Percentiles rank a stretch among this genome's conserved stretches.
These are phyloP conservation scores for Myotis daubentonii DNA, from an alignment of 2,797 vertebrate genomes.

Conservation along the genomic window DNA sequence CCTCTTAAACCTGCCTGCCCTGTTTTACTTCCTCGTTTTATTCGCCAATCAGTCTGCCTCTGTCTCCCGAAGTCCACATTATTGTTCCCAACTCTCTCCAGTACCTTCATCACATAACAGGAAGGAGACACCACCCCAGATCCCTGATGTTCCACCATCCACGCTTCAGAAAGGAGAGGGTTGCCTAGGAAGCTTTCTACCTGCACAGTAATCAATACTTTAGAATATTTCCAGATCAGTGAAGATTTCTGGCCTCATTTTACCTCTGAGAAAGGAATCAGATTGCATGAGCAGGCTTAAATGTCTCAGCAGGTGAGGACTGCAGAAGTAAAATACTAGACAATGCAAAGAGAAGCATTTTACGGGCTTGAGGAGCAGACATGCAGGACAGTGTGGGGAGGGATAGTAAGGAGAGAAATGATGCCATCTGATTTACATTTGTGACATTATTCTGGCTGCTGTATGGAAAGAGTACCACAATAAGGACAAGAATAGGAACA, in stretches of 20 bases:
- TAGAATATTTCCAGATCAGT: constrained; percentile 23
- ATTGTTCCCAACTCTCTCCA: not conserved
- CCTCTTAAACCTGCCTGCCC: not conserved
- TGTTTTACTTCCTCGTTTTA: not conserved
- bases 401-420: not conserved
- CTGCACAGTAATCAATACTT: constrained; percentile 14
- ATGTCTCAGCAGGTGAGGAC: not conserved
- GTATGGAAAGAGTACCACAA: not conserved
- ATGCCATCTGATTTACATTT: not conserved
- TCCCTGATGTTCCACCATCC: not conserved
- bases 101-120: not conserved
- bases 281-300: not conserved
- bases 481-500: not conserved
- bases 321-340: not conserved
- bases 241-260: constrained; percentile 8
- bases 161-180: not conserved
- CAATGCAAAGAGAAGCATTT: not conserved
- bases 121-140: not conserved
- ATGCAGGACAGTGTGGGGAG: fast-evolving
- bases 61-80: not conserved
- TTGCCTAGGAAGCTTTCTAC: not conserved
- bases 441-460: not conserved
- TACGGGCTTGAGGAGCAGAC: not conserved
- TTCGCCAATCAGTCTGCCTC: not conserved
- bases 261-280: not conserved